phyloP scores from a whole-genome alignment of 2,888 invertebrate genomes.

The Mimumesa dahlbomi region DNA sequence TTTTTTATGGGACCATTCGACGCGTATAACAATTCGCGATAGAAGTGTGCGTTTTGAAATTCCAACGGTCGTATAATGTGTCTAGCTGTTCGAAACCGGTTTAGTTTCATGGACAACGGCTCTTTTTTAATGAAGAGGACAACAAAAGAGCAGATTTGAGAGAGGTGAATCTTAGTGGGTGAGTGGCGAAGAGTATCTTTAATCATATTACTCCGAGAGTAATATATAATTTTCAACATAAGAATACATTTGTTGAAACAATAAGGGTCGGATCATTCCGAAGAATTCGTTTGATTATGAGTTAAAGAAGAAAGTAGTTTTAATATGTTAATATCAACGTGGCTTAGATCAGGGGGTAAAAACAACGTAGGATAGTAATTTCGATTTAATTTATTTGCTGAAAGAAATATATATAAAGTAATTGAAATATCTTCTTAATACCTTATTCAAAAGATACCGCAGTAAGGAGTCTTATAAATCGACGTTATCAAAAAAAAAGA shows the following conservation, averaged over 20 bases:
- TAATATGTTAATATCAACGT: too few relatives aligned
- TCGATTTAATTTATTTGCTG: constrained; percentile 47
- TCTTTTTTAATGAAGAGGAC: background rate
- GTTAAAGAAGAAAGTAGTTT: too few relatives aligned
- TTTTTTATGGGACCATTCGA: too few relatives aligned
- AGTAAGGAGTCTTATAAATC: constrained; percentile 52
- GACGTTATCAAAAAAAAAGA: constrained; percentile 43
- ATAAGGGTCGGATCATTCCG: too few relatives aligned
- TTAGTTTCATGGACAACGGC: background rate
- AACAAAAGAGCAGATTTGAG: background rate
- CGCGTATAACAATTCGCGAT: too few relatives aligned
- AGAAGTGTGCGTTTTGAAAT: too few relatives aligned
- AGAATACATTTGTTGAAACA: too few relatives aligned
- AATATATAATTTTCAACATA: background rate
- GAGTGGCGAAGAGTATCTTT: constrained; percentile 13
- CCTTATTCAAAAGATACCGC: constrained; percentile 49
- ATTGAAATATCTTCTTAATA: constrained; percentile 45
- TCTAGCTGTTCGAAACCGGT: constrained; percentile 16
- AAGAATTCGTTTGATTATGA: background rate
- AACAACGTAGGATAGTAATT: constrained; percentile 18
- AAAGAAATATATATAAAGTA: constrained; percentile 47
- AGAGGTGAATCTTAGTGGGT: background rate
- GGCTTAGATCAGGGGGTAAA: constrained; percentile 1
- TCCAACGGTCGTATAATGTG: background rate
- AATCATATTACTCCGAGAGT: background rate